Evolutionary conservation across 2,888 invertebrate genomes (phyloP), one percentile per base, ranked within the genome.

Genomic region (Noctua fimbriata): DNA sequence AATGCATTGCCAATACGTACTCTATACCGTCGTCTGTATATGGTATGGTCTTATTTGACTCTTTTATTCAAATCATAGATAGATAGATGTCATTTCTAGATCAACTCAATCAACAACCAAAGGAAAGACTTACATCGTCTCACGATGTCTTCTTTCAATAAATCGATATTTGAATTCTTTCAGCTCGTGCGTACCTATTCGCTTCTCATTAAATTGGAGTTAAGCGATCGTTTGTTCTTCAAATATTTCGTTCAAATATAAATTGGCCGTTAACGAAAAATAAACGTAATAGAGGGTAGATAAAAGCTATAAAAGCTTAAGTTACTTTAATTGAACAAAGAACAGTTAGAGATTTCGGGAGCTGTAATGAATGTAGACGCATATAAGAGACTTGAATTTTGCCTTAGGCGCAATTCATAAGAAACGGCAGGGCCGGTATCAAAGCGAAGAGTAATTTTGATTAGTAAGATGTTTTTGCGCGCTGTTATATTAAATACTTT

Each of bases 1-100:
- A 92, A 92, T 93, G 91, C 91, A 91, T 90, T 92, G 89, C 89
- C 91, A 87, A 91, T 91, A 89, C 86, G 86, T 86, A 73, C 73
- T 71, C n/a, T 16, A 52, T 69, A n/a, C 36, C 52, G 21, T 55
- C 47, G 9, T 58, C 47, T 60, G 4, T n/a, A 32, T 60, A 73
- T 52, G 16, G 44, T 21, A 44, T 52, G 21, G 7, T 32, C 16
- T 49, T 49, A 58, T 41, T 32, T 21, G 4, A 47, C 16, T 24
- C 0, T 55, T 55, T 79, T n/a, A 55, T 78, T 7, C 14, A 36
- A 78, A 69, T 78, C n/a, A 16, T 78, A 32, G 7, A 52, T 76
- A 32, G 47, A 72, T 72, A 58, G 4, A 2, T 21, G 41, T 14
- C 47, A 70, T 28, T 47, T 65, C 14, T 24, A 24, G 49, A 7